Percentiles rank a stretch among this genome's conserved stretches.
These are phyloP conservation scores for Rhabdophis nuchalis DNA, from an alignment of 2,797 vertebrate species.

Conservation along the genomic window DNA sequence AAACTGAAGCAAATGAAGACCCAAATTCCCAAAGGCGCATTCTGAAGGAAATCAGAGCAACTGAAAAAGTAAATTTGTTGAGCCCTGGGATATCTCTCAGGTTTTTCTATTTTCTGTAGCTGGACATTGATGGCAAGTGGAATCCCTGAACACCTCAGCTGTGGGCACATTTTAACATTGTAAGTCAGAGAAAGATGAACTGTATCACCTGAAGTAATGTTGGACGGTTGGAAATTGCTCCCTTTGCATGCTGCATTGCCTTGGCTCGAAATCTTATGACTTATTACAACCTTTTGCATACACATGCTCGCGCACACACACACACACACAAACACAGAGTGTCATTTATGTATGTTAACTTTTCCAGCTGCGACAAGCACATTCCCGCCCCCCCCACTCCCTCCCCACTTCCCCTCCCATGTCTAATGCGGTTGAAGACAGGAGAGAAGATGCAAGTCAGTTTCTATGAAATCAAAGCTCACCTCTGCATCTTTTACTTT, in stretches of 20 bases:
- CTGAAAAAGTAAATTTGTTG: slow-evolving; percentile 84
- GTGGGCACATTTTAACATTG: slow-evolving; percentile 87
- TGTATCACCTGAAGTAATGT: slow-evolving; percentile 89
- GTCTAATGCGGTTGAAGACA: slow-evolving; percentile 57
- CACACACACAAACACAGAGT: neutral
- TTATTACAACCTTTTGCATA: slow-evolving; percentile 71
- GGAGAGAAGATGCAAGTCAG: slow-evolving; percentile 61
- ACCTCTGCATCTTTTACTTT: slow-evolving; percentile 45
- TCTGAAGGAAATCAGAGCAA: slow-evolving; percentile 89
- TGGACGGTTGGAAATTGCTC: slow-evolving; percentile 96
- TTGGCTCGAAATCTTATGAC: slow-evolving; percentile 76
- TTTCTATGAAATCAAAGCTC: slow-evolving; percentile 59
- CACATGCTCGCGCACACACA: no score
- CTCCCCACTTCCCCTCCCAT: neutral
- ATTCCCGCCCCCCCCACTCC: neutral
- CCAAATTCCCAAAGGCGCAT: slow-evolving; percentile 87
- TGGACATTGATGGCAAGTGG: slow-evolving; percentile 84
- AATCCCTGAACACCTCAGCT: slow-evolving; percentile 83
- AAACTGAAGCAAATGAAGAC: slow-evolving; percentile 81
- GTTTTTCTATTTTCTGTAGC: slow-evolving; percentile 65
- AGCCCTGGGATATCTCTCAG: slow-evolving; percentile 84
- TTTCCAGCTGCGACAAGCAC: slow-evolving; percentile 68
- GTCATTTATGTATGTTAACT: slow-evolving; percentile 92
- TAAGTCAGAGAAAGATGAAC: slow-evolving; percentile 90
- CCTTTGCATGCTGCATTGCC: slow-evolving; percentile 81